A percentile compares a stretch with the other conserved stretches of the same genome.
Evolutionary conservation across 2,797 vertebrate species (phyloP).

Genomic region (Pseudocheirus occidentalis): DNA sequence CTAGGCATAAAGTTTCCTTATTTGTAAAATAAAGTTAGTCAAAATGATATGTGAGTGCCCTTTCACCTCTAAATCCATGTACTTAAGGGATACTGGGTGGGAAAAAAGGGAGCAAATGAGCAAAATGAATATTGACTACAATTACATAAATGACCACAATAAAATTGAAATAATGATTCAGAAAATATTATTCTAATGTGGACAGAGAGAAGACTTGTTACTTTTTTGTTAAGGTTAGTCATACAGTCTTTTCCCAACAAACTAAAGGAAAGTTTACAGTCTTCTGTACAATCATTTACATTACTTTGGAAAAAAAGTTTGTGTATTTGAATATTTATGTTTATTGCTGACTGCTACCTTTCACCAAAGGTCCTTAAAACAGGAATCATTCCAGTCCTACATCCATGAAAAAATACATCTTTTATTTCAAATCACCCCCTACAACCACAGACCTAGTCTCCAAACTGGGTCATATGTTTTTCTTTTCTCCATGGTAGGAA

Average conservation of each 20-base stretch:
- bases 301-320: neutral
- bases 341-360: neutral
- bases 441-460: neutral
- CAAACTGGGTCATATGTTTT: neutral
- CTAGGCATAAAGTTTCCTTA: neutral
- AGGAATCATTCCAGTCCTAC: slow-evolving; percentile 9
- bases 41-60: neutral
- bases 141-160: neutral
- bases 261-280: neutral
- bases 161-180: neutral
- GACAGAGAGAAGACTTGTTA: neutral
- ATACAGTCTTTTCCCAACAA: neutral
- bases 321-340: neutral
- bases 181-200: neutral
- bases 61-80: neutral
- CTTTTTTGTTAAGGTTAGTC: neutral
- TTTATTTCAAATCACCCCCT: slow-evolving; percentile 61
- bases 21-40: neutral
- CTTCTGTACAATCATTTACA: neutral
- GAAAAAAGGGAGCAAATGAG: slow-evolving; percentile 19
- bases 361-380: slow-evolving; percentile 29
- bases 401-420: slow-evolving; percentile 57
- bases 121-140: slow-evolving; percentile 28
- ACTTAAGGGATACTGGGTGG: neutral
- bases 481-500: neutral